These are phyloP conservation scores for Thereva unica DNA, from an alignment of 2,888 invertebrate species.

Conservation along the genomic window DNA sequence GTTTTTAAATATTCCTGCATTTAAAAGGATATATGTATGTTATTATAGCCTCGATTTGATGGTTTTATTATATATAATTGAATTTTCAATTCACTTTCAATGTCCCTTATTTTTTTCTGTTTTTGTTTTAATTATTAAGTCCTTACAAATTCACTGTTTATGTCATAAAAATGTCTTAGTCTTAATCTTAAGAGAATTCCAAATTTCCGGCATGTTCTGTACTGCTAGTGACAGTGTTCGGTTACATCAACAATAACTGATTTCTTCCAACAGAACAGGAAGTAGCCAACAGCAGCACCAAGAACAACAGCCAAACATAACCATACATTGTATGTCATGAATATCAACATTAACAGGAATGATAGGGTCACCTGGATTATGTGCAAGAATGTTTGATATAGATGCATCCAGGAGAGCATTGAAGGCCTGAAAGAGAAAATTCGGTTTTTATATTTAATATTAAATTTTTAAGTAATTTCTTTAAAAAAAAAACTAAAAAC, in stretches of 20 bases:
- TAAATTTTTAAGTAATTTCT: neutral
- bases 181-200: conserved; percentile 50
- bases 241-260: conserved; percentile 91
- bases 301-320: conserved; percentile 85
- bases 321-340: conserved; percentile 97
- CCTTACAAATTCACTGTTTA: conserved; percentile 52
- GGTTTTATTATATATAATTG: conserved; percentile 14
- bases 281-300: conserved; percentile 90
- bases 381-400: conserved; percentile 85
- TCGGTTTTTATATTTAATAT: neutral
- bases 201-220: conserved; percentile 51
- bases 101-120: conserved; percentile 12
- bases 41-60: too few species aligned
- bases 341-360: conserved; percentile 93
- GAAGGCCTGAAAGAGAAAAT: conserved; percentile 67
- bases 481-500: neutral
- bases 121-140: conserved; percentile 43
- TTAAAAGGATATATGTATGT: too few species aligned
- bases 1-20: too few species aligned
- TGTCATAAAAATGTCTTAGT: conserved; percentile 51
- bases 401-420: conserved; percentile 82
- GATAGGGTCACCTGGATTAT: conserved; percentile 87
- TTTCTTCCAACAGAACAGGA: conserved; percentile 94
- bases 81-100: conserved; percentile 38
- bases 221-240: conserved; percentile 87